Evolutionary conservation across 1,140 invertebrate species (phyloP), one percentile per base, ranked within the genome.

Genomic region (Drosophila littoralis): DNA sequence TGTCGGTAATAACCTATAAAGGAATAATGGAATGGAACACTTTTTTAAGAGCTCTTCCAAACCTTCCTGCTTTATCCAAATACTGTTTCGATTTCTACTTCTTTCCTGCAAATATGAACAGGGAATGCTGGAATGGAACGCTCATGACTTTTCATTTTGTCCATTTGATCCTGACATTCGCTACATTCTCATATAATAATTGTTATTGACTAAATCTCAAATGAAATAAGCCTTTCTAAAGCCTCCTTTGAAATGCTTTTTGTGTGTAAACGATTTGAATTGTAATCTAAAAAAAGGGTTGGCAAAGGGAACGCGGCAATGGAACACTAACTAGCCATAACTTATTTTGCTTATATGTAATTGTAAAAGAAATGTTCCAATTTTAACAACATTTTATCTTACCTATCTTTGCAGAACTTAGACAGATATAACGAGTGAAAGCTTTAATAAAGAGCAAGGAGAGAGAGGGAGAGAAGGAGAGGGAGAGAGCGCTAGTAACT

Each of bases 331-430:
- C 5, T 22, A 22, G 22, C 22, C 3, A 22, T 2, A 22, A 22
- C 3, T 3, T 22, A 22, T 22, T 3, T 22, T 22, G 22, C 22
- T 22, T 22, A 22, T 0, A n/a, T n/a, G n/a, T n/a, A 5, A 28
- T 28, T 28, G 22, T 28, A 28, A 28, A 38, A 12, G 1, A 8
- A 32, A 32, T 52, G 6, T 32, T 35, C 7, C 12, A 2, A 36
- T 32, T n/a, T 17, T 46, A 46, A 46, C 15, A 32, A 7, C 6
- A 13, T 5, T 38, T 38, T 8, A 4, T 22, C 36, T 35, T 4
- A 7, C 6, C 9, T 59, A 7, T 72, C 12, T 32, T 72, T 68
- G 8, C 70, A 73, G 70, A 67, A 59, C 54, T 73, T 55, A 1
- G 1, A 52, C 8, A 15, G 40, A 28, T 13, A 45, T 1, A 58